Evolutionary conservation across 2,797 vertebrate species (phyloP), one percentile per base, ranked within the genome.

Genomic region (Pterois miles): DNA sequence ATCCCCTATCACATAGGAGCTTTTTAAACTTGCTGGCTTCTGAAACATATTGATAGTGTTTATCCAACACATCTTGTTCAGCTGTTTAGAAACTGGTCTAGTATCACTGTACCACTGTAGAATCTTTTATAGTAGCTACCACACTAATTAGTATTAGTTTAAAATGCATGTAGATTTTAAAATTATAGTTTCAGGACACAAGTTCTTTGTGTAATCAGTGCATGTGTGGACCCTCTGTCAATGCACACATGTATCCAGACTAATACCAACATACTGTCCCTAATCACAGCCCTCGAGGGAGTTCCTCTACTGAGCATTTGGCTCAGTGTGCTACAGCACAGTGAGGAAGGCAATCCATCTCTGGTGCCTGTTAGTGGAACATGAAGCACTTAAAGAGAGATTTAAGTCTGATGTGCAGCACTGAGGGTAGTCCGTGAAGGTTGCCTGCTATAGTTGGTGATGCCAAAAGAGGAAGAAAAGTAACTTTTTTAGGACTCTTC

Each of bases 261-360:
- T 67, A 63, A 85, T 79, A 54, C 63, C 54, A 74, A 58, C 79
- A 81, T 65, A 54, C 79, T 76, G 73, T 50, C 40, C 46, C 22
- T 83, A 66, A 89, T 86, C 62, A 78, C 48, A 71, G 38, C n/a
- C 76, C 81, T 77, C 1, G 1, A 43, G 80, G 73, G 75, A 88
- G 78, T 70, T 80, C 75, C 64, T 83, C 60, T 71, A 34, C 54
- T 64, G 57, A 74, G 52, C 27, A 53, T 57, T 31, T 34, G 53
- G 54, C 67, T 84, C 38, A 46, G 59, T 69, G 12, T 62, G 46
- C 60, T 46, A 23, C 72, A 66, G 64, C 29, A 27, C 75, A 69
- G 64, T 20, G 3, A 48, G 46, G 54, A 67, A 27, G 59, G 36
- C 25, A 22, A 22, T 65, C 25, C 22, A 31, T 59, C 48, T 68